phyloP scores from a whole-genome alignment of 2,797 vertebrate species.

The Melanotaenia boesemani region DNA sequence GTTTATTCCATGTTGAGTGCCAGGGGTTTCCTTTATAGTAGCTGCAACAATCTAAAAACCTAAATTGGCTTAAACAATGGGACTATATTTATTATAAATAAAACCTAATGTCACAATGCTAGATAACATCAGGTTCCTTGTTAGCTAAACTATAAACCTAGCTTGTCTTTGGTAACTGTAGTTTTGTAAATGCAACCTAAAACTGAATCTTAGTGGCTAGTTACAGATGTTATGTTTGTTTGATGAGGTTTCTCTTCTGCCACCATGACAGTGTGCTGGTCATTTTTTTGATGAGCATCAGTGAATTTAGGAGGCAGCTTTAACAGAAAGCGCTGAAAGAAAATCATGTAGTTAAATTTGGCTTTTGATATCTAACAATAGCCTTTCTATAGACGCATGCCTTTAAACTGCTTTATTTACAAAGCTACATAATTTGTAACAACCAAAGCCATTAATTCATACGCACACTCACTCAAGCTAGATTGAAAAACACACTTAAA shows the following conservation, averaged over 20 bases:
- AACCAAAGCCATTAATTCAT: neutral
- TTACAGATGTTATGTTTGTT: neutral
- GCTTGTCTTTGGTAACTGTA: neutral
- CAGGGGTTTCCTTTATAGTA: neutral
- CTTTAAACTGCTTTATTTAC: neutral
- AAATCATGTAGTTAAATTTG: neutral
- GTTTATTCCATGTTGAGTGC: neutral
- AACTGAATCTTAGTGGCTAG: neutral
- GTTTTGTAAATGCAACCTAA: neutral
- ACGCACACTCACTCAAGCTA: neutral
- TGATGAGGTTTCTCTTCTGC: neutral
- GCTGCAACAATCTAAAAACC: neutral
- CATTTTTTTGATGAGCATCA: neutral
- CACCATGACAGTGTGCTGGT: neutral
- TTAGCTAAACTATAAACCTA: neutral
- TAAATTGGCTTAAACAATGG: neutral
- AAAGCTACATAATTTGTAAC: neutral
- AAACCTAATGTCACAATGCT: too few relatives aligned
- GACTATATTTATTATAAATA: too few relatives aligned
- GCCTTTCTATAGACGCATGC: neutral
- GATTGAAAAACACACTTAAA: neutral
- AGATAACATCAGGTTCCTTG: neutral
- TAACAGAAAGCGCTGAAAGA: neutral
- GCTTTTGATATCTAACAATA: neutral
- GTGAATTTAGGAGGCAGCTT: neutral